These are phyloP conservation scores for Cyaniris semiargus DNA, from an alignment of 2,888 invertebrate species.

Conservation along the genomic window DNA sequence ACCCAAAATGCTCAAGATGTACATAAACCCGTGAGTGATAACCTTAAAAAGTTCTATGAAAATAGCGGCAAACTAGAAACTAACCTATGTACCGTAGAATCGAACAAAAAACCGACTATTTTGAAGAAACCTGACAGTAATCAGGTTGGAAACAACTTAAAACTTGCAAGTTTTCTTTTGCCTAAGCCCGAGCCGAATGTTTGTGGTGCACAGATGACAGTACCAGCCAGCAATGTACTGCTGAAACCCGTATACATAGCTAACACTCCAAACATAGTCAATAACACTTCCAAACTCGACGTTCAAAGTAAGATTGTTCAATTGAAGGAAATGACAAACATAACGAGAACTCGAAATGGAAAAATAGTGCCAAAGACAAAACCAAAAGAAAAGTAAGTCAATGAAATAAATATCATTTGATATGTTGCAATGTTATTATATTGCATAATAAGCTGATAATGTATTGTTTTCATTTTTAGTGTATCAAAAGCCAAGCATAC, in stretches of 20 bases:
- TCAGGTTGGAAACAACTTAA: conserved; percentile 64
- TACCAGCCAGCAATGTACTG: conserved; percentile 46
- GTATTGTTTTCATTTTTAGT: conserved; percentile 47
- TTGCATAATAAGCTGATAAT: conserved; percentile 25
- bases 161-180: conserved; percentile 66
- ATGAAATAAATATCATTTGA: neutral
- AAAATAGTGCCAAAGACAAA: conserved; percentile 68
- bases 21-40: conserved; percentile 63
- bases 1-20: conserved; percentile 54
- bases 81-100: conserved; percentile 52
- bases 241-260: conserved; percentile 57
- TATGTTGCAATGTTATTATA: neutral
- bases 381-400: conserved; percentile 70
- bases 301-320: conserved; percentile 69
- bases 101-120: conserved; percentile 52
- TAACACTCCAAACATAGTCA: conserved; percentile 42
- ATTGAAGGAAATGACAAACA: conserved; percentile 58
- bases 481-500: conserved; percentile 56
- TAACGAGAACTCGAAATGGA: conserved; percentile 47
- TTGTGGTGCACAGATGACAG: conserved; percentile 43
- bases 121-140: conserved; percentile 57
- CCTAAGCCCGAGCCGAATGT: conserved; percentile 57
- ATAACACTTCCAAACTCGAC: conserved; percentile 59
- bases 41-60: conserved; percentile 74
- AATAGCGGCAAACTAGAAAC: conserved; percentile 73